These are phyloP conservation scores for Dynastes hyllus DNA, from an alignment of 2,888 invertebrate species.

Conservation along the genomic window DNA sequence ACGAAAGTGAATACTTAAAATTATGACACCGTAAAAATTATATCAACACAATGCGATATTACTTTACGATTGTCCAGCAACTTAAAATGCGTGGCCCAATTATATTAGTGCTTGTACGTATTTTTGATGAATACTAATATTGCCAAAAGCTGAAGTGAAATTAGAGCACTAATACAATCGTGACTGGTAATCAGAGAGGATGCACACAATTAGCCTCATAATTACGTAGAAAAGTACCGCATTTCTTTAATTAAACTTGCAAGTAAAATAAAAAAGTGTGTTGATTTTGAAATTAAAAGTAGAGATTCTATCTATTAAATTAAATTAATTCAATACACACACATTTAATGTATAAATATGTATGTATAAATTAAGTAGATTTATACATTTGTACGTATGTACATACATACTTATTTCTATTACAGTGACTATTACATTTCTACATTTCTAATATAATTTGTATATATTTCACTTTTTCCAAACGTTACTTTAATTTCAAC, in stretches of 20 bases:
- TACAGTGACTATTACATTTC: no score
- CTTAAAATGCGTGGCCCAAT: neutral
- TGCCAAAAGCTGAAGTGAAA: neutral
- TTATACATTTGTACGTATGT: no score
- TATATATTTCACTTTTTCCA: no score
- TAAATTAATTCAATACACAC: no score
- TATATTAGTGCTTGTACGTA: neutral
- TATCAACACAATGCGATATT: neutral
- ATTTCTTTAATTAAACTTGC: neutral
- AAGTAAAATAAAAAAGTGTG: no score
- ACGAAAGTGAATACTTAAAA: constrained; percentile 4
- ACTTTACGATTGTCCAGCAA: neutral
- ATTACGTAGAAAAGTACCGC: neutral
- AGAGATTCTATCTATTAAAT: no score
- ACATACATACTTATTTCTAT: no score
- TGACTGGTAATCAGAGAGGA: neutral
- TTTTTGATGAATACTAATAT: constrained; percentile 15
- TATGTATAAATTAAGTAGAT: no score
- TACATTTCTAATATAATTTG: no score
- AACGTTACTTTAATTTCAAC: no score
- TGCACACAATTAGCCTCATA: neutral
- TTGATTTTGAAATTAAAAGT: no score
- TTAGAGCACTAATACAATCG: constrained; percentile 1
- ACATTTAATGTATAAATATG: no score
- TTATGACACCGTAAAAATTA: neutral